Evolutionary conservation across 2,113 vertebrate species (phyloP), one percentile per base, ranked within the genome.

Genomic region (Callospermophilus lateralis): DNA sequence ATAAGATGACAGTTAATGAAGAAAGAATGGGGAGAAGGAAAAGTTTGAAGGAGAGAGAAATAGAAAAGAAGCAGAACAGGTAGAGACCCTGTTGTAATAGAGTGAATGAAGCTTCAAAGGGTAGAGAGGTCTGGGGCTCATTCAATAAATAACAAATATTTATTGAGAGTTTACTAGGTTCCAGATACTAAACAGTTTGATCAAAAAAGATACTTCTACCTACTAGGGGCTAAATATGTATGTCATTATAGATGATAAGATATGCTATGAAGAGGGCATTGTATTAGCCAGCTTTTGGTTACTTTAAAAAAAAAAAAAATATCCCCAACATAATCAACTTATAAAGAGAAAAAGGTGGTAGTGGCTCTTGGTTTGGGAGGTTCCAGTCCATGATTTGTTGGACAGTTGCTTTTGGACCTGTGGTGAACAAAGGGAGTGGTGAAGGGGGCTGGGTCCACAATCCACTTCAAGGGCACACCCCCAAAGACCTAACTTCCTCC

Each of bases 1-100:
- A 76, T 92, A 78, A 89, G 73, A 97, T 95, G 88, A 92, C 32
- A 92, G 87, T n/a, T 94, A 95, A 87, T 96, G 74, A 81, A 95
- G 77, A 89, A 95, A 92, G 42, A 96, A 63, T 73, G 65, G 28
- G 48, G 48, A 70, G 65, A 77, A 95, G 87, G 53, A 79, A 90
- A 90, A 93, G n/a, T 77, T 3, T 87, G 80, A 91, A 88, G 68
- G 92, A 39, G 48, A 84, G 53, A 84, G 81, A 91, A 72, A 45
- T 19, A 72, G 87, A 76, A 72, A 87, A 70, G 72, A 83, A 86
- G 77, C 89, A 55, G 61, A 83, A 77, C 15, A 28, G 4, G 55
- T 61, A 90, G 67, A 77, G 22, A 17, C 20, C 2, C 19, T 20
- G 30, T 17, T 48, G 2, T 26, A 68, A 83, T 1, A 83, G 22